Percentiles rank a stretch among this genome's conserved stretches.
These are phyloP conservation scores for Meloe dianella DNA, from an alignment of 2,888 invertebrate genomes.

Conservation along the genomic window DNA sequence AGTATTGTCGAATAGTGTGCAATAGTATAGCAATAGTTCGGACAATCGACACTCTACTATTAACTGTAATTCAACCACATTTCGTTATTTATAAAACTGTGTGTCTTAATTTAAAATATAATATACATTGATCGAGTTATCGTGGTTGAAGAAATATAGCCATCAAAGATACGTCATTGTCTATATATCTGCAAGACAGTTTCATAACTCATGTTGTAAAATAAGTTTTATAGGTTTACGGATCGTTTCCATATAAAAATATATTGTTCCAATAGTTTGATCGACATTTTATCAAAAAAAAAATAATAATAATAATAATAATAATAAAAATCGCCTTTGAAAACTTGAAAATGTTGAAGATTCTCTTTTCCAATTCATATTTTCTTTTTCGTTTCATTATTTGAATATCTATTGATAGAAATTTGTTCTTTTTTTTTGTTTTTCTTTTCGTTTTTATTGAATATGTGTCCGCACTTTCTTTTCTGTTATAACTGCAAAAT, in stretches of 20 bases:
- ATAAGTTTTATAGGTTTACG: conserved; percentile 28
- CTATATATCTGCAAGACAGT: conserved; percentile 14
- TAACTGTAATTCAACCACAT: not conserved
- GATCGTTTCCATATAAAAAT: conserved; percentile 29
- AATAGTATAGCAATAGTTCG: no score
- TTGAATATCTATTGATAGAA: no score
- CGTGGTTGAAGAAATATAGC: not conserved
- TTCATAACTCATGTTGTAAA: conserved; percentile 31
- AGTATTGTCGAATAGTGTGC: no score
- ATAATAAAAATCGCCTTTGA: not conserved
- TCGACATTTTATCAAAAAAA: conserved; percentile 19
- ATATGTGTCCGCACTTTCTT: conserved; percentile 1
- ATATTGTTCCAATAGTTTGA: conserved; percentile 28
- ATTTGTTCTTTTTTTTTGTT: no score
- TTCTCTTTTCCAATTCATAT: not conserved
- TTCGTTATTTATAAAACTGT: not conserved
- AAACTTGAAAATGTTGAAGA: not conserved
- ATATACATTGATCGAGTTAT: not conserved
- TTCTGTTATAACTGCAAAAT: conserved; percentile 7
- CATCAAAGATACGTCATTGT: not conserved
- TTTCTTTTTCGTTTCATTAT: not conserved
- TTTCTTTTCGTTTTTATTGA: not conserved
- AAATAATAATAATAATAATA: not conserved
- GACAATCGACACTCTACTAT: no score
- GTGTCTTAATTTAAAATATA: not conserved